Conservation (phyloP, 2,113 vertebrate species). For the Caracal caracal region DNA sequence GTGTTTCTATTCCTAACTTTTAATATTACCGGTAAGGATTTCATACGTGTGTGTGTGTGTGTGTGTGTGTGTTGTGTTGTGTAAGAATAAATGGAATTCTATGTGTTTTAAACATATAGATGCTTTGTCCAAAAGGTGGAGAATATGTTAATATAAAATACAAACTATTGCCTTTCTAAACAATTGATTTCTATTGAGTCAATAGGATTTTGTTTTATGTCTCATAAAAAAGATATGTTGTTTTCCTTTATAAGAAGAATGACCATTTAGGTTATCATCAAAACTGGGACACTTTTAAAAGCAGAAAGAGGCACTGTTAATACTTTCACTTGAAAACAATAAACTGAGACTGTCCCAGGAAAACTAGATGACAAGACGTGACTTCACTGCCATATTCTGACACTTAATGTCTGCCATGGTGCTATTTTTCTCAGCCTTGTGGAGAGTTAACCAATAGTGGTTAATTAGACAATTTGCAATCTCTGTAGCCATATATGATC, state of each 20-base stretch:
- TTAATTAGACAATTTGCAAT: neutral
- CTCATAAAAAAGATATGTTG: neutral
- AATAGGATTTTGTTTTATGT: neutral
- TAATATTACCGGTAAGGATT: neutral
- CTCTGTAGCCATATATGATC: neutral
- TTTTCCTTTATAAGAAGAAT: neutral
- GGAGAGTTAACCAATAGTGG: neutral
- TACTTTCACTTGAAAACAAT: neutral
- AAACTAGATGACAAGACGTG: neutral
- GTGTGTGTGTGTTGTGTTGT: neutral
- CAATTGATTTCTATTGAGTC: neutral
- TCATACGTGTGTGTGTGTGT: neutral
- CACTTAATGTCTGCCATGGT: neutral
- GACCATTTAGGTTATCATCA: neutral
- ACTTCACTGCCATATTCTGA: neutral
- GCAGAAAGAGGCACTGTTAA: neutral
- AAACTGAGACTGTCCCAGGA: neutral
- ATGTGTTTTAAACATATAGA: neutral
- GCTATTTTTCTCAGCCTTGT: neutral
- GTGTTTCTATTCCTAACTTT: neutral
- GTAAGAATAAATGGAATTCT: neutral
- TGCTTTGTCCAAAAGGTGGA: neutral
- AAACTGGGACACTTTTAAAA: neutral
- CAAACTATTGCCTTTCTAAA: neutral
- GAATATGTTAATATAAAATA: neutral